Percentiles rank a stretch among this genome's conserved stretches.
Evolutionary conservation across 2,888 invertebrate genomes (phyloP).

Genomic region (Cheilosia scutellata): DNA sequence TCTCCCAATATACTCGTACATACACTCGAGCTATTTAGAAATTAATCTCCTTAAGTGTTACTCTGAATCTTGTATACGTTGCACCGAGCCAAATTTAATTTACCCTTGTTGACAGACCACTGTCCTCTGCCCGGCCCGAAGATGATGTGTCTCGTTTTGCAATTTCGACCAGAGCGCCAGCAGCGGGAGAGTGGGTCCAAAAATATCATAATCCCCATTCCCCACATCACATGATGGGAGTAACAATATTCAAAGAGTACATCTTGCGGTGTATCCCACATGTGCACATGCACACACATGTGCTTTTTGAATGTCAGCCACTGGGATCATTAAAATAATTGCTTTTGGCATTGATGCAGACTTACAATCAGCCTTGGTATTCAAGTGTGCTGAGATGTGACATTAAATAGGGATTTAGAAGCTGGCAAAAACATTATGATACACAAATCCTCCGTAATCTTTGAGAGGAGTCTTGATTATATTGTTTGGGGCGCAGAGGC

Average conservation of each 20-base stretch:
- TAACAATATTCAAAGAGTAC: constrained; percentile 47
- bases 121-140: constrained; percentile 26
- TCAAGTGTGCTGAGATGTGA: constrained; percentile 64
- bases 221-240: constrained; percentile 52
- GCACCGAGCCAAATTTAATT: constrained; percentile 51
- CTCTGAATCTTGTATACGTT: constrained; percentile 28
- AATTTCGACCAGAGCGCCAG: too few relatives aligned
- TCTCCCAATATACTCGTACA: constrained; percentile 17
- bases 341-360: constrained; percentile 73
- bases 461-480: constrained; percentile 56
- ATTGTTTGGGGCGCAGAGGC: neutral
- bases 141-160: constrained; percentile 34
- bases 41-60: constrained; percentile 71
- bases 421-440: constrained; percentile 70
- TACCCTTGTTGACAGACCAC: constrained; percentile 62
- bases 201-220: constrained; percentile 65
- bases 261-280: constrained; percentile 42
- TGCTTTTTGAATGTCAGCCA: constrained; percentile 58
- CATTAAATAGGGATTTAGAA: constrained; percentile 74
- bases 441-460: constrained; percentile 72
- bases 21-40: constrained; percentile 62
- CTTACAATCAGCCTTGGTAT: constrained; percentile 70
- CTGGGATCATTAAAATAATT: constrained; percentile 75
- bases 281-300: constrained; percentile 45
- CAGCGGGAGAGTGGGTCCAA: constrained; percentile 23